Percentiles rank a stretch among this genome's conserved stretches.
phyloP scores from a whole-genome alignment of 2,888 invertebrate genomes.

The Scotopteryx bipunctaria region DNA sequence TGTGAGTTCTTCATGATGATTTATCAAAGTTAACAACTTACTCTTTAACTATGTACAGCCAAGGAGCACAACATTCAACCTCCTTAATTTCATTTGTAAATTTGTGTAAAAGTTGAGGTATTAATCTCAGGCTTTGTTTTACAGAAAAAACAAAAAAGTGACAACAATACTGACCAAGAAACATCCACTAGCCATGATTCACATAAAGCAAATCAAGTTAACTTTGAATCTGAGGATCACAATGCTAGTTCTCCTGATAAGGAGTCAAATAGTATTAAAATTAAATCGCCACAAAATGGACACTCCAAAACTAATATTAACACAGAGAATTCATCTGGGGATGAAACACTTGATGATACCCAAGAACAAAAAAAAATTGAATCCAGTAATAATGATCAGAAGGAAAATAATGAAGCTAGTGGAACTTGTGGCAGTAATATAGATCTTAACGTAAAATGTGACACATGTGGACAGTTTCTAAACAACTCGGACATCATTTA shows the following conservation, averaged over 20 bases:
- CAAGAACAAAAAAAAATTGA: not conserved
- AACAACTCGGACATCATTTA: conserved; percentile 79
- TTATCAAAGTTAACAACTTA: no score
- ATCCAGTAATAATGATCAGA: conserved; percentile 13
- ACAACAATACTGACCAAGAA: conserved; percentile 14
- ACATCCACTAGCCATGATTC: conserved; percentile 1
- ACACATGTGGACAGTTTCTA: conserved; percentile 72
- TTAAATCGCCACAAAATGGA: conserved; percentile 3
- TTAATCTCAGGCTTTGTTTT: no score
- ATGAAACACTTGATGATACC: conserved; percentile 6
- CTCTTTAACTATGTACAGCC: no score
- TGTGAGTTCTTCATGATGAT: no score
- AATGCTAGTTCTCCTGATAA: not conserved
- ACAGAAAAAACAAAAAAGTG: conserved; percentile 56
- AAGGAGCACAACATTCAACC: not conserved
- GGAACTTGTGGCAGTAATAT: conserved; percentile 28
- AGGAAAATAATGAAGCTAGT: not conserved
- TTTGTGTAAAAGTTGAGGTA: no score
- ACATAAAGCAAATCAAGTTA: not conserved
- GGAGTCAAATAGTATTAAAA: not conserved
- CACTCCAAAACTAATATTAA: conserved; percentile 2
- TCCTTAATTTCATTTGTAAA: not conserved
- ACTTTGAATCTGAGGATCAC: conserved; percentile 1
- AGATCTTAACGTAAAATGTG: conserved; percentile 66
- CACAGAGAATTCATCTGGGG: not conserved